Evolutionary conservation across 2,113 vertebrate genomes (phyloP), one percentile per base, ranked within the genome.

Genomic region (Heterochromis multidens): DNA sequence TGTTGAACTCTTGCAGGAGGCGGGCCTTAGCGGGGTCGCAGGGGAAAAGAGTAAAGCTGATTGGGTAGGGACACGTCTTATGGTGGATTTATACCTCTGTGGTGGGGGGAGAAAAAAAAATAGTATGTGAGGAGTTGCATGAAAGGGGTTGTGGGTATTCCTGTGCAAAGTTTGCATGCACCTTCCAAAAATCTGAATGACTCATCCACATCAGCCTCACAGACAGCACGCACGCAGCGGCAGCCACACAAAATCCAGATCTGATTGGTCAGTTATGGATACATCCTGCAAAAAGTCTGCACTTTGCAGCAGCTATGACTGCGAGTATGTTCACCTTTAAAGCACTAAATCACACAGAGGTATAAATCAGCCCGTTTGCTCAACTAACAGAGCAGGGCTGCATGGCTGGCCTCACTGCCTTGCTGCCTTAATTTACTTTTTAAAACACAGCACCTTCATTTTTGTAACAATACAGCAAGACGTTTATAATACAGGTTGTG

Each of bases 1-100:
- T 95, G 94, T 95, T 94, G 93, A 93, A 93, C 94, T 95, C 94
- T 96, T 95, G 89, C 95, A 96, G 95, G 94, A 95, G 93, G 94
- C 94, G 92, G 95, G 94, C 95, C 94, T 92, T 96, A 95, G 94
- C 93, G 95, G 94, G 95, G 94, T 91, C 93, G 89, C 90, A 88
- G 94, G 93, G 93, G 93, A 93, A 95, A 95, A 95, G 91, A 93
- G 88, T 95, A 96, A 95, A 95, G 95, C 94, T 91, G 95, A 95
- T 94, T 94, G 95, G 95, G 95, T 96, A 96, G 94, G 95, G 94
- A 95, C 91, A 91, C 94, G 82, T 95, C 95, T 95, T 93, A 93
- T 83, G 92, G 91, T 93, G 90, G 92, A 93, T 95, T 94, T 94
- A 93, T 94, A 92, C 92, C 94, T 95, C 92, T 94, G 92, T 90